Percentiles rank a stretch among this genome's conserved stretches.
phyloP scores from a whole-genome alignment of 2,888 invertebrate species.

The Prosapia bicincta region DNA sequence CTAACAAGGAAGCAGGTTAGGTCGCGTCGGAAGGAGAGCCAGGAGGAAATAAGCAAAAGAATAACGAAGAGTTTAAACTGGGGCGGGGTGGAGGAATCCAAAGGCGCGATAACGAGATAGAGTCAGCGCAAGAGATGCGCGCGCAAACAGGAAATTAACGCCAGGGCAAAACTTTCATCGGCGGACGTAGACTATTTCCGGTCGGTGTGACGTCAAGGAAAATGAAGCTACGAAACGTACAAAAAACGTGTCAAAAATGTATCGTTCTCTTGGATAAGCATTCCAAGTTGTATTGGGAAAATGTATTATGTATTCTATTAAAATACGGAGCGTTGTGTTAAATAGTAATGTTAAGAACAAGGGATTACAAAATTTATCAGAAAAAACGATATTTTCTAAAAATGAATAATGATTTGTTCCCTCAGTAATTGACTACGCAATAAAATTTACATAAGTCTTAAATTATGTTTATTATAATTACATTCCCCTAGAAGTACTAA shows the following conservation, averaged over 20 bases:
- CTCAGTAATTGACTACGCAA: too few relatives aligned
- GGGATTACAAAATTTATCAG: too few relatives aligned
- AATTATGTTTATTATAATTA: too few relatives aligned
- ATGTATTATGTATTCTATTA: too few relatives aligned
- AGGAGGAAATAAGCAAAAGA: background rate
- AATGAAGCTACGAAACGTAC: background rate
- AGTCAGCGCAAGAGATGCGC: constrained; percentile 3
- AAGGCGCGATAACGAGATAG: background rate
- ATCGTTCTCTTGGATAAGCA: too few relatives aligned
- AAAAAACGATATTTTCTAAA: too few relatives aligned
- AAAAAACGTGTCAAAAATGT: background rate
- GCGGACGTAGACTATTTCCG: constrained; percentile 23
- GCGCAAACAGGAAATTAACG: constrained; percentile 25
- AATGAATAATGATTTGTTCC: too few relatives aligned
- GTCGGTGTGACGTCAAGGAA: background rate
- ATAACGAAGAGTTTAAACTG: background rate
- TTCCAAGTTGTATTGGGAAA: too few relatives aligned
- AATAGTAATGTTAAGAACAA: too few relatives aligned
- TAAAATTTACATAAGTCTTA: too few relatives aligned
- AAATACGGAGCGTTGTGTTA: too few relatives aligned
- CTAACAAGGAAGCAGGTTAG: background rate
- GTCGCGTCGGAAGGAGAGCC: background rate
- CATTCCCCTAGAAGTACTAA: too few relatives aligned
- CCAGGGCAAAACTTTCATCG: constrained; percentile 24
- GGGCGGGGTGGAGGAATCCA: background rate